Evolutionary conservation across 2,888 invertebrate species (phyloP).

Genomic region (Dicyrtomina minuta): DNA sequence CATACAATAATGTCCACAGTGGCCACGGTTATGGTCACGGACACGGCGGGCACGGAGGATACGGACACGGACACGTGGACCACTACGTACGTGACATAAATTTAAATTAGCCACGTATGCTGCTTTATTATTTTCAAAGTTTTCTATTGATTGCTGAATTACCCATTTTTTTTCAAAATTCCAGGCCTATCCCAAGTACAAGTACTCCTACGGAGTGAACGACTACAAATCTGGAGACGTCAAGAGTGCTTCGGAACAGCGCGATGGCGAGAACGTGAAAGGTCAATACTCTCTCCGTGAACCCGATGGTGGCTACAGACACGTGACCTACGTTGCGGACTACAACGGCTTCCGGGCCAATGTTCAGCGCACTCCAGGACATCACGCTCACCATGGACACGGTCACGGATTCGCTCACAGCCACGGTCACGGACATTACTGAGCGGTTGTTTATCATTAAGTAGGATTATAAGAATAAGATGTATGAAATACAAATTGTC

Average conservation of each 20-base stretch:
- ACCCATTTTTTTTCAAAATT: no score
- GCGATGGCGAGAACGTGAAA: conserved; percentile 31
- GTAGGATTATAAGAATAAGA: no score
- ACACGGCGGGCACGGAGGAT: no score
- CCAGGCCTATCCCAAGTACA: conserved; percentile 28
- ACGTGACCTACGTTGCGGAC: conserved; percentile 27
- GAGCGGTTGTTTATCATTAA: no score
- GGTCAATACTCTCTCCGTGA: conserved; percentile 33
- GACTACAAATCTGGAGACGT: conserved; percentile 48
- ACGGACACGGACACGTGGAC: no score
- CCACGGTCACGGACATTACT: conserved; percentile 16
- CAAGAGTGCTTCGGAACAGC: conserved; percentile 29
- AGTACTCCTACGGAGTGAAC: conserved; percentile 42
- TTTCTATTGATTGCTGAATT: no score
- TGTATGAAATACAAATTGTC: no score
- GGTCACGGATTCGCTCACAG: conserved; percentile 11
- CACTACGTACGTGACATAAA: no score
- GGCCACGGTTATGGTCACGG: no score
- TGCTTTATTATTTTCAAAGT: no score
- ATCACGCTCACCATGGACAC: background rate
- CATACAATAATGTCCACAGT: no score
- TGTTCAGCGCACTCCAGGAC: conserved; percentile 23
- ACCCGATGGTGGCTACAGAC: conserved; percentile 16
- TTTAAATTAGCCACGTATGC: no score
- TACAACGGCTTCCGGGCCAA: conserved; percentile 25